A percentile compares a stretch with the other conserved stretches of the same genome.
These are phyloP conservation scores for Aptenodytes patagonicus DNA, from an alignment of 2,113 vertebrate species.

Conservation along the genomic window DNA sequence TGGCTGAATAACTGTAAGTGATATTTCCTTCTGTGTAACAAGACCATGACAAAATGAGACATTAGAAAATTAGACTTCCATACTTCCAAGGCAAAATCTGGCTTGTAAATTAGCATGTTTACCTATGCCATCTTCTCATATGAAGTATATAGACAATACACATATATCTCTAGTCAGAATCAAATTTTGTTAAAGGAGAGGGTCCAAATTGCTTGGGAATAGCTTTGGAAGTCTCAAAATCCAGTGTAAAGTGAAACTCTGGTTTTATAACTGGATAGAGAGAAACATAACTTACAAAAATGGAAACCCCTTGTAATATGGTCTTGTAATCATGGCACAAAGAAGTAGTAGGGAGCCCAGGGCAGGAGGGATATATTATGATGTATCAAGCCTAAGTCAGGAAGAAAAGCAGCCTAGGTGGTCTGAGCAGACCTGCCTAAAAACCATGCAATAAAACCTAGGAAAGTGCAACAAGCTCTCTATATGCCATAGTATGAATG, in stretches of 20 bases:
- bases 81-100: not conserved
- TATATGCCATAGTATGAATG: not conserved
- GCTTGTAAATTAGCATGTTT: not conserved
- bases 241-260: not conserved
- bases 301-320: not conserved
- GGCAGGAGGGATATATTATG: not conserved
- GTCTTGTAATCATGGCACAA: not conserved
- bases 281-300: not conserved
- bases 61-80: not conserved
- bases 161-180: not conserved
- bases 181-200: not conserved
- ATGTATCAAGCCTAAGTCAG: not conserved
- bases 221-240: not conserved
- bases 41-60: not conserved
- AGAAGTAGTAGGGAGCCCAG: not conserved
- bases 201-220: not conserved
- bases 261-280: not conserved
- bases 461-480: not conserved
- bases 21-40: not conserved
- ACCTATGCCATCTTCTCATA: not conserved
- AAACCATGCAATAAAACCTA: not conserved
- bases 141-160: not conserved
- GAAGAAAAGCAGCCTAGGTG: constrained; percentile 40
- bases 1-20: not conserved
- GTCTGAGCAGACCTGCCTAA: not conserved